phyloP scores from a whole-genome alignment of 53 echinoderm and acorn worm genomes.

The Holothuria scabra region DNA sequence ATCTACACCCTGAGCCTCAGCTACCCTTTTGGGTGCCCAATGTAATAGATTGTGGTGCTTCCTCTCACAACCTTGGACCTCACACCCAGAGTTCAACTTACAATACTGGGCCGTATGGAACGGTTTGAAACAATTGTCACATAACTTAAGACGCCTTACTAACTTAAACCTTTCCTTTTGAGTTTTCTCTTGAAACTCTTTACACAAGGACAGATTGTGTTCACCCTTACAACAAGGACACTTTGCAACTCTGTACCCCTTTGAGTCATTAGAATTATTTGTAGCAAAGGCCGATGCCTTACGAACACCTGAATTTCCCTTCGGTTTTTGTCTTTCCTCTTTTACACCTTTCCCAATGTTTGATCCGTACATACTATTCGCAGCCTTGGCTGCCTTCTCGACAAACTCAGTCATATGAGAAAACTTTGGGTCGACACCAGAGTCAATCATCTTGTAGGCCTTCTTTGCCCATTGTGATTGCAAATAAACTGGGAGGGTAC shows the following conservation, averaged over 20 bases:
- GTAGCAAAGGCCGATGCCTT: too few species aligned
- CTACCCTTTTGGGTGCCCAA: background rate
- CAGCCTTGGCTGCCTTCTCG: constrained; percentile 35
- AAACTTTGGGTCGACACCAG: constrained; percentile 33
- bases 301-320: too few species aligned
- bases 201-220: too few species aligned
- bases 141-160: constrained; percentile 43
- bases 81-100: too few species aligned
- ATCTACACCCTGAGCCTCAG: too few species aligned
- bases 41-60: too few species aligned
- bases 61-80: too few species aligned
- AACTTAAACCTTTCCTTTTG: constrained; percentile 38
- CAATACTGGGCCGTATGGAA: too few species aligned
- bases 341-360: constrained; percentile 28
- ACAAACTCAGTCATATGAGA: constrained; percentile 52
- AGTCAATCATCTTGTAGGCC: constrained; percentile 8
- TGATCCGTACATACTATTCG: constrained; percentile 51
- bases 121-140: too few species aligned
- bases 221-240: too few species aligned
- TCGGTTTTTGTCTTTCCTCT: background rate
- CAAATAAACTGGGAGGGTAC: constrained; percentile 27
- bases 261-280: too few species aligned
- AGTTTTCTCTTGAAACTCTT: background rate
- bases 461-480: constrained; percentile 45
- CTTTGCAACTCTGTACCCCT: too few species aligned